These are phyloP conservation scores for Strix aluco DNA, from an alignment of 2,113 vertebrate species.

Conservation along the genomic window DNA sequence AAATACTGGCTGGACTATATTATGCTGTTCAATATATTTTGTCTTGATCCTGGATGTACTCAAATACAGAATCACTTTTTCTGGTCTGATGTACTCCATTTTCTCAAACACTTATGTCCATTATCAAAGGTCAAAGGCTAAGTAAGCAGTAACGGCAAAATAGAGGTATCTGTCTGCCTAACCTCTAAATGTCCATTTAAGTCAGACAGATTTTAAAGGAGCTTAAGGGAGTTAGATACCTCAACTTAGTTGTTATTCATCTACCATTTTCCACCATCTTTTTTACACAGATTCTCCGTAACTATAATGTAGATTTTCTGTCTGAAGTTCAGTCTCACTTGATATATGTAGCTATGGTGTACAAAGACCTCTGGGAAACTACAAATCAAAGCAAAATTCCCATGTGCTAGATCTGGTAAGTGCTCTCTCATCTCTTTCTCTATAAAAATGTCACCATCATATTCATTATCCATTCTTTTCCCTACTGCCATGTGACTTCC, in stretches of 20 bases:
- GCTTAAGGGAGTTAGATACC: not conserved
- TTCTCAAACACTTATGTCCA: not conserved
- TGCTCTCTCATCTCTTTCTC: not conserved
- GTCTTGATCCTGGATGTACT: not conserved
- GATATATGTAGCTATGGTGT: not conserved
- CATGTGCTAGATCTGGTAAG: not conserved
- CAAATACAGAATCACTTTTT: not conserved
- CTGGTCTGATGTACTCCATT: not conserved
- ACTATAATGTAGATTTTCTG: not conserved
- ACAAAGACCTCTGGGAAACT: not conserved
- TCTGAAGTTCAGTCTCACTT: not conserved
- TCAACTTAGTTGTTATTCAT: not conserved
- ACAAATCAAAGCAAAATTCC: not conserved
- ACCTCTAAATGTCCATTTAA: not conserved
- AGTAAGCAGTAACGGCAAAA: not conserved
- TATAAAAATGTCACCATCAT: not conserved
- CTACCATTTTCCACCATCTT: not conserved
- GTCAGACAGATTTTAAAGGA: not conserved
- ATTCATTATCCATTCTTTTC: not conserved
- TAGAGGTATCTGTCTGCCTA: not conserved
- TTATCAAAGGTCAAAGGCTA: not conserved
- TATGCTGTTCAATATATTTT: not conserved
- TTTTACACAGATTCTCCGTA: not conserved
- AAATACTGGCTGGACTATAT: not conserved
- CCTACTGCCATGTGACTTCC: not conserved